A percentile compares a stretch with the other conserved stretches of the same genome.
Conservation (phyloP, 2,888 invertebrate genomes). For the Ochropleura leucogaster region DNA sequence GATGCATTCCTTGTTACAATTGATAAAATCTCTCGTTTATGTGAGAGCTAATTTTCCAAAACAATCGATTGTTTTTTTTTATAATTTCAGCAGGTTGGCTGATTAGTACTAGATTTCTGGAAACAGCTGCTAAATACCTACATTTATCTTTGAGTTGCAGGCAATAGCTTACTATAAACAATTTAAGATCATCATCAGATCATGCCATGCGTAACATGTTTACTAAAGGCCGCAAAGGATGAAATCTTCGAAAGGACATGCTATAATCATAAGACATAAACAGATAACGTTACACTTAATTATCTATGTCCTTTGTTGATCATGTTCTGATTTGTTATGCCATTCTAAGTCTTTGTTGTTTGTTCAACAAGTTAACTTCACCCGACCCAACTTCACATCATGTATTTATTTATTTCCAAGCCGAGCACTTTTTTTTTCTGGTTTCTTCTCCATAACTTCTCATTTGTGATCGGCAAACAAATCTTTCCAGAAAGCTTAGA, state of each 20-base stretch:
- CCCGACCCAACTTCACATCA: not conserved
- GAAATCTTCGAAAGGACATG: constrained; percentile 17
- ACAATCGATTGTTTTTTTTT: not conserved
- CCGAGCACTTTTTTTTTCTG: not conserved
- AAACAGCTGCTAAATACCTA: not conserved
- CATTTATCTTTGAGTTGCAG: not conserved
- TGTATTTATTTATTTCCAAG: constrained; percentile 5
- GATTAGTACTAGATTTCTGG: not conserved
- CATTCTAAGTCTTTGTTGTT: constrained; percentile 2
- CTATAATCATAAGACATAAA: not conserved
- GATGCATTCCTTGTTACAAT: not conserved
- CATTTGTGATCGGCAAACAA: not conserved
- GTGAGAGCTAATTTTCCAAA: not conserved
- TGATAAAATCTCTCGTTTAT: not conserved
- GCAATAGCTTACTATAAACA: constrained; percentile 18
- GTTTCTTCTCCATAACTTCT: constrained; percentile 8
- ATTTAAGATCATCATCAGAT: constrained; percentile 3
- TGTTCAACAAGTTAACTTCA: constrained; percentile 43
- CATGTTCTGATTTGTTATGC: constrained; percentile 1
- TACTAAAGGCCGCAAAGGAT: constrained; percentile 3
- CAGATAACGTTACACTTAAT: not conserved
- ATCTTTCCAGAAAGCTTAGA: not conserved
- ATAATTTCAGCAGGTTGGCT: not conserved
- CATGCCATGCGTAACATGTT: constrained; percentile 19
- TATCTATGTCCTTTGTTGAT: constrained; percentile 8